Evolutionary conservation across 2,113 vertebrate species (phyloP).

Genomic region (Sylvilagus bachmani): DNA sequence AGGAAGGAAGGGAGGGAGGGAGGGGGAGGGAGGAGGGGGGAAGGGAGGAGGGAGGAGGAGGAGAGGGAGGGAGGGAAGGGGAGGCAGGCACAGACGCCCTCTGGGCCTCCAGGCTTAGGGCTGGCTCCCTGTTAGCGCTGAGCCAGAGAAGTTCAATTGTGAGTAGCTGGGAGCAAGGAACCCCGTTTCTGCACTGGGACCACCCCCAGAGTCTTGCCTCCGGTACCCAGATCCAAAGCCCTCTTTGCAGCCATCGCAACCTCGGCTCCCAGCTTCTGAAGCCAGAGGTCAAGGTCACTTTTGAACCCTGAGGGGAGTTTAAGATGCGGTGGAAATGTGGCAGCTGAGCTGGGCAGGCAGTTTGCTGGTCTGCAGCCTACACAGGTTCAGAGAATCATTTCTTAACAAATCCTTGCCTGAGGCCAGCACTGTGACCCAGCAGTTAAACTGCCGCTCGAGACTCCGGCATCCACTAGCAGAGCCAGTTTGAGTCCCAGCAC

Average conservation of each 20-base stretch:
- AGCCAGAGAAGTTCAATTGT: rapidly evolving
- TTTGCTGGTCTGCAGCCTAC: not conserved
- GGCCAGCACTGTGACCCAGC: too few relatives aligned
- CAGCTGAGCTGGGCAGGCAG: not conserved
- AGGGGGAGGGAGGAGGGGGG: too few relatives aligned
- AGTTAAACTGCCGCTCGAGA: too few relatives aligned
- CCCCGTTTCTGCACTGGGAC: not conserved
- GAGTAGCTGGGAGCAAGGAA: rapidly evolving
- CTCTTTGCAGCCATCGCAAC: not conserved
- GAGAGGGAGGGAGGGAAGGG: too few relatives aligned
- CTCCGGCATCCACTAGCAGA: too few relatives aligned
- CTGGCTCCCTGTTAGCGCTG: too few relatives aligned
- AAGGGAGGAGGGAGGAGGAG: too few relatives aligned
- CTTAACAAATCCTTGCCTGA: not conserved
- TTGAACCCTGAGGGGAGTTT: not conserved
- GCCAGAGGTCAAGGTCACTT: not conserved
- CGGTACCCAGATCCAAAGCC: not conserved
- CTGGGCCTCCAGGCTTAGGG: not conserved
- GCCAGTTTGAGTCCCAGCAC: too few relatives aligned
- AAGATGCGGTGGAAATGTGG: not conserved
- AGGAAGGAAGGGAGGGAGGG: too few relatives aligned
- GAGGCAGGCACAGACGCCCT: not conserved
- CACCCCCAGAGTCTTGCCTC: not conserved
- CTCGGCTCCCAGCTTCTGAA: not conserved
- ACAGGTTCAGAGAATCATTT: not conserved